phyloP scores from a whole-genome alignment of 2,113 vertebrate genomes.

The Ailurus styani region DNA sequence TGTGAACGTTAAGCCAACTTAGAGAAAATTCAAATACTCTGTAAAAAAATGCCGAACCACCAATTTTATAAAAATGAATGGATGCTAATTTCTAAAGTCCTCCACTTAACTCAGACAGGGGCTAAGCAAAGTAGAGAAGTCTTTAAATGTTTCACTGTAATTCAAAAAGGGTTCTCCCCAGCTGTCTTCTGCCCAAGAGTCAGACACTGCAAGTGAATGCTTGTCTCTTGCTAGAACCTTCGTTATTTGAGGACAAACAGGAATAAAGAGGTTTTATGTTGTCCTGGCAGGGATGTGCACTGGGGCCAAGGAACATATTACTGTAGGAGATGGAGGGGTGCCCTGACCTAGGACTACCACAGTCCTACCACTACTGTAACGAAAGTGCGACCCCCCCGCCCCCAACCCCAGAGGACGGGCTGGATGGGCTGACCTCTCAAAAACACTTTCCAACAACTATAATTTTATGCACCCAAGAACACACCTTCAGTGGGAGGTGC shows the following conservation, averaged over 20 bases:
- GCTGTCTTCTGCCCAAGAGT: neutral
- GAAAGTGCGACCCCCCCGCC: neutral
- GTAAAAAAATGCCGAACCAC: neutral
- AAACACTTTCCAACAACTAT: neutral
- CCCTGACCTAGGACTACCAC: neutral
- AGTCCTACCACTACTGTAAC: neutral
- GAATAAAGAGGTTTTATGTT: neutral
- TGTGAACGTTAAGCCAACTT: neutral
- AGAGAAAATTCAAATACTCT: neutral
- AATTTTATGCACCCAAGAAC: neutral
- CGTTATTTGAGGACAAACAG: neutral
- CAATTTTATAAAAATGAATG: neutral
- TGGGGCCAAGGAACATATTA: neutral
- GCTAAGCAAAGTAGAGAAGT: neutral
- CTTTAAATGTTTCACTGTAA: neutral
- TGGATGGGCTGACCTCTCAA: neutral
- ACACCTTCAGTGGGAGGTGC: neutral
- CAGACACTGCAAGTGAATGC: neutral
- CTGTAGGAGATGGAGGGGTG: neutral
- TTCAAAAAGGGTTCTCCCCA: neutral
- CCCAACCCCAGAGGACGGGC: neutral
- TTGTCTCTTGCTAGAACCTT: neutral
- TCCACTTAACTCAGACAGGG: neutral
- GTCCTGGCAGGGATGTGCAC: neutral
- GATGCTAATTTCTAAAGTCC: neutral